Conservation (phyloP, 2,888 invertebrate genomes). For the Limnephilus marmoratus region DNA sequence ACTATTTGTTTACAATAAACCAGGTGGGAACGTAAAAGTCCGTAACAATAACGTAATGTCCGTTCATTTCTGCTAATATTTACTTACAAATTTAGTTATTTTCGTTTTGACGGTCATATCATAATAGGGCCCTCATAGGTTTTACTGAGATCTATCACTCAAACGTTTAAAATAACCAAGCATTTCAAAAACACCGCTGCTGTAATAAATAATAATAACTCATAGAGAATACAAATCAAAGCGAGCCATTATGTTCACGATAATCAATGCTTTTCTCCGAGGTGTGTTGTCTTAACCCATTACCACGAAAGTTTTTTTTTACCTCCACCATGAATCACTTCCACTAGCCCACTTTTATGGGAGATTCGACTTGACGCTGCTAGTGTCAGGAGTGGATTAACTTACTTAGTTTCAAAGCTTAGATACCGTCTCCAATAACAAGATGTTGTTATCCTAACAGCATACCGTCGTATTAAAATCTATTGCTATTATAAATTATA, state of each 20-base stretch:
- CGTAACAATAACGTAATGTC: too few relatives aligned
- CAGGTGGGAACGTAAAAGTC: too few relatives aligned
- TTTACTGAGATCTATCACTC: neutral
- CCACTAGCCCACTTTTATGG: neutral
- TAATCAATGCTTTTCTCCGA: neutral
- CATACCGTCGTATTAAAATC: neutral
- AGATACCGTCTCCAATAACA: neutral
- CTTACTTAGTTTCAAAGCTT: neutral
- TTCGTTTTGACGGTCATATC: neutral
- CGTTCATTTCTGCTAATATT: neutral
- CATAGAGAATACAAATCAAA: neutral
- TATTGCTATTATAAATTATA: neutral
- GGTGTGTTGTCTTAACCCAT: neutral
- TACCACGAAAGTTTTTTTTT: neutral
- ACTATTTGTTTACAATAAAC: neutral
- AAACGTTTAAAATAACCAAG: neutral
- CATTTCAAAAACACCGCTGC: neutral
- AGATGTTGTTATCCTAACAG: neutral
- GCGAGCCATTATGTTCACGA: neutral
- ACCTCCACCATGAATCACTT: neutral
- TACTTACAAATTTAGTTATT: neutral
- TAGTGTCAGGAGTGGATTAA: neutral
- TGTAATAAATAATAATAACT: neutral
- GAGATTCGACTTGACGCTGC: neutral
- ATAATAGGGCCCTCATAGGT: neutral